These are phyloP conservation scores for Camptogramma bilineatum DNA, from an alignment of 2,888 invertebrate species.

Conservation along the genomic window DNA sequence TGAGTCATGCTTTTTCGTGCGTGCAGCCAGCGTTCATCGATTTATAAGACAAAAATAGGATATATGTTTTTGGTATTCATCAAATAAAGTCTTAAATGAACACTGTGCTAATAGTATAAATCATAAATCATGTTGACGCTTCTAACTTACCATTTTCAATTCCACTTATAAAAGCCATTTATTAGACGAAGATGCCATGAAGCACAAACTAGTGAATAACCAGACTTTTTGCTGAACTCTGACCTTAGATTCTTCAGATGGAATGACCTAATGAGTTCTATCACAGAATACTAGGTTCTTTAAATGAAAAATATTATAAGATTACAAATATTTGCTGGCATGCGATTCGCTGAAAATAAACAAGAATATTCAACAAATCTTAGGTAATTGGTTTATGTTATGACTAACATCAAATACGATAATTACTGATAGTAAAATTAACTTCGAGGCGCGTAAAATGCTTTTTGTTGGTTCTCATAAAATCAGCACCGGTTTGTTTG, in stretches of 20 bases:
- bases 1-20: no score
- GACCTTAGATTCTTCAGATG: constrained; percentile 17
- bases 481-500: constrained; percentile 7
- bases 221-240: constrained; percentile 1
- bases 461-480: constrained; percentile 14
- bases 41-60: no score
- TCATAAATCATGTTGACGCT: not conserved
- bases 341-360: not conserved
- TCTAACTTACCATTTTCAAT: constrained; percentile 3
- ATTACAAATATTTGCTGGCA: not conserved
- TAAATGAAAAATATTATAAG: not conserved
- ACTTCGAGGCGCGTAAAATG: not conserved
- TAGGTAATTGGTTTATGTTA: constrained; percentile 13
- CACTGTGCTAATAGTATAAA: not conserved
- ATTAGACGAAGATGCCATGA: not conserved
- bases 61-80: no score
- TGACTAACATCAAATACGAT: constrained; percentile 8
- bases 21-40: no score
- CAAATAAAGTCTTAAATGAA: no score
- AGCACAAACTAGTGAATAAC: not conserved
- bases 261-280: constrained; percentile 17
- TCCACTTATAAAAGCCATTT: constrained; percentile 11
- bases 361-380: constrained; percentile 3
- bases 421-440: not conserved
- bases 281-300: constrained; percentile 1